Conservation (phyloP, 2,113 vertebrate genomes). For the Manacus vitellinus region DNA sequence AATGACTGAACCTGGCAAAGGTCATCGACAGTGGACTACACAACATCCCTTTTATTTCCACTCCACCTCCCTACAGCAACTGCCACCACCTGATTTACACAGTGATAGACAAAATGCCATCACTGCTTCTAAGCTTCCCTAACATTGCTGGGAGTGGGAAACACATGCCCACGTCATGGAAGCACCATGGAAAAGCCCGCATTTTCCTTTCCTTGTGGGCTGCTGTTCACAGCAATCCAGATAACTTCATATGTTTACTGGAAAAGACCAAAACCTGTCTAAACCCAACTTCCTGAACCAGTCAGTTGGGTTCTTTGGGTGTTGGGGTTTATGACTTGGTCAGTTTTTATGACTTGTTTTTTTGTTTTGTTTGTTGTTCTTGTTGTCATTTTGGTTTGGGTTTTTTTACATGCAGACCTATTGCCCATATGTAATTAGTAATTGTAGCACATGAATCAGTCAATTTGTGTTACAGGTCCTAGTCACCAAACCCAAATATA, state of each 20-base stretch:
- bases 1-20: slow-evolving; percentile 83
- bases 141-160: slow-evolving; percentile 28
- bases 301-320: neutral
- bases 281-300: slow-evolving; percentile 64
- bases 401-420: neutral
- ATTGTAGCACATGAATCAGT: slow-evolving; percentile 33
- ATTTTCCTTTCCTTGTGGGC: slow-evolving; percentile 40
- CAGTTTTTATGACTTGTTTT: neutral
- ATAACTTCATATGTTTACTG: slow-evolving; percentile 52
- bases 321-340: neutral
- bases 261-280: slow-evolving; percentile 41
- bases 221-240: slow-evolving; percentile 21
- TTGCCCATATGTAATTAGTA: slow-evolving; percentile 5
- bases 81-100: slow-evolving; percentile 54
- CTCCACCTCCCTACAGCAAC: slow-evolving; percentile 37
- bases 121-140: slow-evolving; percentile 40
- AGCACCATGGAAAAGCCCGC: slow-evolving; percentile 3
- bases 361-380: neutral
- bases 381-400: too few species aligned
- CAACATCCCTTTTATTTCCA: slow-evolving; percentile 67
- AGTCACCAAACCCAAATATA: neutral
- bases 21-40: slow-evolving; percentile 58
- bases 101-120: slow-evolving; percentile 71
- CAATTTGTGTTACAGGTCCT: slow-evolving; percentile 44
- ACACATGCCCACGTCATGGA: slow-evolving; percentile 55